Evolutionary conservation across 2,797 vertebrate genomes (phyloP).

Genomic region (Phalanger gymnotis): DNA sequence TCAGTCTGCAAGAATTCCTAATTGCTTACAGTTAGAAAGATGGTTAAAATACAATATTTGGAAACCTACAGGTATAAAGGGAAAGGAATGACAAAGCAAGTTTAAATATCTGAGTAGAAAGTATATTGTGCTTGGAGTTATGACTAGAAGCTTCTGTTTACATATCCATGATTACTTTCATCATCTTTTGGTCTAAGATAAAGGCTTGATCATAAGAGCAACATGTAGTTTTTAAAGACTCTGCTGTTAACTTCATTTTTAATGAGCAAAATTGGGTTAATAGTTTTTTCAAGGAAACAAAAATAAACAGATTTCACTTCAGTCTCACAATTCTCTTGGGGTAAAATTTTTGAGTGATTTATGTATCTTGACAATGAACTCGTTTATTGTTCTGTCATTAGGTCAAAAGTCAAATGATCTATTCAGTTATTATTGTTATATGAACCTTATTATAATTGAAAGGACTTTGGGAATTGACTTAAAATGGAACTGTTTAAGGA

Average conservation of each 20-base stretch:
- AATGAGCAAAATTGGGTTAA: slow-evolving; percentile 28
- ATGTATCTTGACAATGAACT: slow-evolving; percentile 4
- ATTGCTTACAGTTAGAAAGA: slow-evolving; percentile 26
- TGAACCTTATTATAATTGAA: slow-evolving; percentile 49
- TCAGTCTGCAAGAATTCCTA: slow-evolving; percentile 35
- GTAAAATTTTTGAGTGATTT: not conserved
- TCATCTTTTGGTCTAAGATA: slow-evolving; percentile 42
- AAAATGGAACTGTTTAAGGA: slow-evolving; percentile 59
- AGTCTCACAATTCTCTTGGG: slow-evolving; percentile 2
- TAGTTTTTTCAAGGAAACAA: slow-evolving; percentile 23
- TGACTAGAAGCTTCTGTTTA: slow-evolving; percentile 45
- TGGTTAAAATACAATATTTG: slow-evolving; percentile 37
- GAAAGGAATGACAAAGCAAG: slow-evolving; percentile 4
- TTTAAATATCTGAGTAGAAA: slow-evolving; percentile 42
- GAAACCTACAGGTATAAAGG: slow-evolving; percentile 44
- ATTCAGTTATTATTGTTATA: slow-evolving; percentile 14
- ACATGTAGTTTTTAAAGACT: slow-evolving; percentile 10
- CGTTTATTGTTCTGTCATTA: slow-evolving; percentile 26
- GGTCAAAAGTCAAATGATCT: slow-evolving; percentile 41
- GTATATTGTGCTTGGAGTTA: slow-evolving; percentile 8
- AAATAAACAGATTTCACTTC: slow-evolving; percentile 36
- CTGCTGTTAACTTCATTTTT: slow-evolving; percentile 23
- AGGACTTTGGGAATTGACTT: slow-evolving; percentile 55
- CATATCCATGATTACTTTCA: slow-evolving; percentile 21
- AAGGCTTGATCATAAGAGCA: slow-evolving; percentile 30